These are phyloP conservation scores for Wiebesia pumilae DNA, from an alignment of 1,140 invertebrate species.

Conservation along the genomic window DNA sequence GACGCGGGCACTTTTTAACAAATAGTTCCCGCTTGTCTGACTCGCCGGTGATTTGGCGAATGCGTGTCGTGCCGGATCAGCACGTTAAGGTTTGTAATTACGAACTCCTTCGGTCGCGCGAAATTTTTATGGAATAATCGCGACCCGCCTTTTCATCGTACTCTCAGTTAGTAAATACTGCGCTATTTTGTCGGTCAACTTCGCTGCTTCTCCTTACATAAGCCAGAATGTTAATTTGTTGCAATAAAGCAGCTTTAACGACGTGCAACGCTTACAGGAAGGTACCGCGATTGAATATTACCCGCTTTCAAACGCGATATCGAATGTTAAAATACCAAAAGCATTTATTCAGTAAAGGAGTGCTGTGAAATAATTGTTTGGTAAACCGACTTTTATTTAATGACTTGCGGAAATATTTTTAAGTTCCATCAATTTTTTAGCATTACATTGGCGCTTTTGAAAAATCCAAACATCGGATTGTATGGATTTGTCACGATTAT, in stretches of 20 bases:
- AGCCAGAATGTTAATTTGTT: not conserved
- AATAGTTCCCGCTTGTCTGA: constrained; percentile 63
- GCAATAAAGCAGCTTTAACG: not conserved
- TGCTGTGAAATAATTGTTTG: not conserved
- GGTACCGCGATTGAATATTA: not conserved
- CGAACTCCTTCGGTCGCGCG: not conserved
- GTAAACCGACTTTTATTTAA: not conserved
- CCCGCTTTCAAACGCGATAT: not conserved
- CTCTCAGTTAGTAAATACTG: not conserved
- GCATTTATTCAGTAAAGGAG: not conserved
- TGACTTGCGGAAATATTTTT: not conserved
- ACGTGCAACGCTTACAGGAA: not conserved
- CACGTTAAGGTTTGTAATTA: constrained; percentile 2
- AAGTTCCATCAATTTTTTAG: no score
- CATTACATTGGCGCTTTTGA: no score
- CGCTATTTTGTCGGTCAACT: not conserved
- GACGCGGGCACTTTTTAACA: constrained; percentile 65
- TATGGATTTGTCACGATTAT: no score
- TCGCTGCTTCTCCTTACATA: not conserved
- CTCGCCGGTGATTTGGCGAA: constrained; percentile 52
- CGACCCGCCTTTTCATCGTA: not conserved
- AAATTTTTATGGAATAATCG: not conserved
- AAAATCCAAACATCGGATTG: no score
- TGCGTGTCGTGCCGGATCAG: not conserved
- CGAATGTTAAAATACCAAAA: not conserved